Evolutionary conservation across 2,797 vertebrate species (phyloP).

Genomic region (Halcyon leucocephala): DNA sequence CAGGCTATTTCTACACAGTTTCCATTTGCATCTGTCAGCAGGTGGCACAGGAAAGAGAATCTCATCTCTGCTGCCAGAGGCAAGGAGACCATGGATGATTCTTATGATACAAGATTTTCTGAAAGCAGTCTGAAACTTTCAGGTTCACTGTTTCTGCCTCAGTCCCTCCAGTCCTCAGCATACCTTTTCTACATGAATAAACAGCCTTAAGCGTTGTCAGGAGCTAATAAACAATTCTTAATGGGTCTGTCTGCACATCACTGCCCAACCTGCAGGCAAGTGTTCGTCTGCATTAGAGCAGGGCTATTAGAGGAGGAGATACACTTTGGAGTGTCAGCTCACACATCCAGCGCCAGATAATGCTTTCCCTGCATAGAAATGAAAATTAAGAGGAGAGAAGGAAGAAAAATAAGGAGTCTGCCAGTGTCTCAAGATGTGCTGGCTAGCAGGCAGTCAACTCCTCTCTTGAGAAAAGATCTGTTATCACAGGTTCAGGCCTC

Average conservation of each 20-base stretch:
- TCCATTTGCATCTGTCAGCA: constrained; percentile 34
- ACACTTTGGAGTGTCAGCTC: neutral
- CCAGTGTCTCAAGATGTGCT: neutral
- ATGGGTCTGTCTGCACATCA: neutral
- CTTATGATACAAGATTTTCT: neutral
- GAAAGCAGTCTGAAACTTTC: neutral
- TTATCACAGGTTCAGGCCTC: neutral
- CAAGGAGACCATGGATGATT: neutral
- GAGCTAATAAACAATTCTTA: neutral
- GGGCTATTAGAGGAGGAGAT: neutral
- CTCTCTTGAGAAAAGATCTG: accelerated
- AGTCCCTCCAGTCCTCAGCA: neutral
- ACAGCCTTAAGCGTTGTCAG: neutral
- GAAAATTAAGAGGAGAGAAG: neutral
- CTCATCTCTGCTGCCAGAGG: neutral
- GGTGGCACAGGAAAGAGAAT: neutral
- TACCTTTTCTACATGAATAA: constrained; percentile 14
- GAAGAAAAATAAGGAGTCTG: neutral
- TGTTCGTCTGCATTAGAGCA: neutral
- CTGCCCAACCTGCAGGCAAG: neutral
- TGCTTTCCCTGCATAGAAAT: neutral
- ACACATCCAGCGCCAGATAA: neutral
- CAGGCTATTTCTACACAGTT: constrained; percentile 30
- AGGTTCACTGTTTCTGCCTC: neutral
- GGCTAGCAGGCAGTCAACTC: neutral